A percentile compares a stretch with the other conserved stretches of the same genome.
Conservation (phyloP, 2,888 invertebrate species). For the Pristionchus japonicus region DNA sequence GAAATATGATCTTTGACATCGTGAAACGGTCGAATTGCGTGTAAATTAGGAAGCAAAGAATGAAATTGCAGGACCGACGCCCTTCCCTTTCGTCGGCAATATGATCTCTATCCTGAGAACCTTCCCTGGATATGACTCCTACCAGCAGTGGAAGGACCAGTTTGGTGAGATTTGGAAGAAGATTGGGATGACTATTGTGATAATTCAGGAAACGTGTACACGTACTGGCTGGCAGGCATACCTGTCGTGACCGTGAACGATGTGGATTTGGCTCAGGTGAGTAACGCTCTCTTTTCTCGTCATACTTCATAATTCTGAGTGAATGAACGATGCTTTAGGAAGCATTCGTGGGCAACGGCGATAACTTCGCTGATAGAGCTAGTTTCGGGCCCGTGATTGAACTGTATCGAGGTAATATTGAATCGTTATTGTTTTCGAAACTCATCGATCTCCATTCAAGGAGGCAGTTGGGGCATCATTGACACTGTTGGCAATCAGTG, state of each 20-base stretch:
- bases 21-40: too few relatives aligned
- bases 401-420: slow-evolving; percentile 9
- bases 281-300: too few relatives aligned
- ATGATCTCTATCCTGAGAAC: not conserved
- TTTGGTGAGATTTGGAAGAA: not conserved
- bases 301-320: too few relatives aligned
- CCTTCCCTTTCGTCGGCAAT: slow-evolving; percentile 1
- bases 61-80: not conserved
- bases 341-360: slow-evolving; percentile 29
- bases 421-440: not conserved
- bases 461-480: slow-evolving; percentile 17
- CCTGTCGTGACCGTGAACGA: slow-evolving; percentile 16
- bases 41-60: too few relatives aligned
- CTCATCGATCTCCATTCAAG: not conserved
- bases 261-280: not conserved
- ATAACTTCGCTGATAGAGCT: slow-evolving; percentile 22
- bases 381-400: not conserved
- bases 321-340: too few relatives aligned
- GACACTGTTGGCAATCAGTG: slow-evolving; percentile 25
- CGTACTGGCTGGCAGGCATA: not conserved
- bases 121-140: not conserved
- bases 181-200: not conserved
- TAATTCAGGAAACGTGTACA: slow-evolving; percentile 19
- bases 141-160: not conserved
- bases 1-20: too few relatives aligned